Conservation (phyloP, 1,140 invertebrate species). For the Dufourea novaeangliae region DNA sequence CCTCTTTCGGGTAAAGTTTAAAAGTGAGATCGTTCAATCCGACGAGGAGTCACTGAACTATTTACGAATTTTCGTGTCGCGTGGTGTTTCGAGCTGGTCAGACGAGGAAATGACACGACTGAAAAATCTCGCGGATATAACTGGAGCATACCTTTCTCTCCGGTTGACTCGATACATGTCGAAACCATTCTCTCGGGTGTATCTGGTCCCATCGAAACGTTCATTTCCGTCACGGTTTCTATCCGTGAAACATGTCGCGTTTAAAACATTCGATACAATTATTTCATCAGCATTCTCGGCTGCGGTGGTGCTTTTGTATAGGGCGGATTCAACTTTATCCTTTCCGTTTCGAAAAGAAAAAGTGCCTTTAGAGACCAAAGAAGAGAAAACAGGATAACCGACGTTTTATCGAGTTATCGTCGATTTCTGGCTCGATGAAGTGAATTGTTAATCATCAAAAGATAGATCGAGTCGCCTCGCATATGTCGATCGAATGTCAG, state of each 20-base stretch:
- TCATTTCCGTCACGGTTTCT: constrained; percentile 38
- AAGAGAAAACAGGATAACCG: constrained; percentile 11
- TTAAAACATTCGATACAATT: neutral
- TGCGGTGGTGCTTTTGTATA: neutral
- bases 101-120: neutral
- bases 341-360: neutral
- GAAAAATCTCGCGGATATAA: constrained; percentile 8
- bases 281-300: no score
- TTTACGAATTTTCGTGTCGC: neutral
- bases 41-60: no score
- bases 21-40: no score
- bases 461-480: neutral
- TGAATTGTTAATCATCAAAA: neutral
- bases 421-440: constrained; percentile 5
- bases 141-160: constrained; percentile 63
- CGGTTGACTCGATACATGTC: constrained; percentile 3
- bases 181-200: neutral
- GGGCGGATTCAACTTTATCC: no score
- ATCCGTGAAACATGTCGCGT: constrained; percentile 7
- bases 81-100: neutral
- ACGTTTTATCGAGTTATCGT: constrained; percentile 15
- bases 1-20: no score
- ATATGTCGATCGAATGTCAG: neutral
- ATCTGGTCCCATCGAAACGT: neutral
- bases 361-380: neutral